A percentile compares a stretch with the other conserved stretches of the same genome.
phyloP scores from a whole-genome alignment of 2,113 vertebrate genomes.

The Chroicocephalus ridibundus region DNA sequence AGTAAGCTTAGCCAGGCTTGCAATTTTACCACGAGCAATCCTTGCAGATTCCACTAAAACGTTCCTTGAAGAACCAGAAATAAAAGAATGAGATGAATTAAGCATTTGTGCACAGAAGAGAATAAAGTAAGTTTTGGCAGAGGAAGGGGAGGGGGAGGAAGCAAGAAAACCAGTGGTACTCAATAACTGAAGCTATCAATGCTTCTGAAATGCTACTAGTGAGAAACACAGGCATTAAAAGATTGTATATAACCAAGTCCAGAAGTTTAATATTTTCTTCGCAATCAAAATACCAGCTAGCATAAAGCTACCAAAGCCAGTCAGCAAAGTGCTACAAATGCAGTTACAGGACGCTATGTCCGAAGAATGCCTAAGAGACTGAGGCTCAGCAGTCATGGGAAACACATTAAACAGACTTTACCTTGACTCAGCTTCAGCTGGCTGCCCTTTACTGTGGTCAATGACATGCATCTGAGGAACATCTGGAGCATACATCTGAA shows the following conservation, averaged over 20 bases:
- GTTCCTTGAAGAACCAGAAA: constrained; percentile 75
- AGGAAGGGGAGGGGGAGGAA: neutral
- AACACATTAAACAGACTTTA: neutral
- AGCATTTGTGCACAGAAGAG: neutral
- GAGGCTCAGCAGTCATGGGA: neutral
- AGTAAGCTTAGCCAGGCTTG: constrained; percentile 78
- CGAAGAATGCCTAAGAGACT: neutral
- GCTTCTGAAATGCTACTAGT: neutral
- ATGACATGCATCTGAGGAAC: constrained; percentile 91
- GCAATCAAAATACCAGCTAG: neutral
- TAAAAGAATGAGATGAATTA: neutral
- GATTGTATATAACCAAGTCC: neutral
- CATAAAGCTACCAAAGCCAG: neutral
- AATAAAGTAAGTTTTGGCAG: neutral
- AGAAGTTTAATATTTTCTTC: neutral
- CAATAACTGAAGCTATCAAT: neutral
- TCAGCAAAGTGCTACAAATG: neutral
- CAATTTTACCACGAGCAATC: constrained; percentile 89
- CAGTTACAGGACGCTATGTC: neutral
- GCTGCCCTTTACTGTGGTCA: constrained; percentile 89
- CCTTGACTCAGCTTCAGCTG: constrained; percentile 80
- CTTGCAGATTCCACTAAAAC: constrained; percentile 91
- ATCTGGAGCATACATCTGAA: constrained; percentile 91
- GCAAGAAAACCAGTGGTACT: neutral
- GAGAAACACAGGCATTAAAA: neutral